phyloP scores from a whole-genome alignment of 2,888 invertebrate genomes.

The Noctua pronuba region DNA sequence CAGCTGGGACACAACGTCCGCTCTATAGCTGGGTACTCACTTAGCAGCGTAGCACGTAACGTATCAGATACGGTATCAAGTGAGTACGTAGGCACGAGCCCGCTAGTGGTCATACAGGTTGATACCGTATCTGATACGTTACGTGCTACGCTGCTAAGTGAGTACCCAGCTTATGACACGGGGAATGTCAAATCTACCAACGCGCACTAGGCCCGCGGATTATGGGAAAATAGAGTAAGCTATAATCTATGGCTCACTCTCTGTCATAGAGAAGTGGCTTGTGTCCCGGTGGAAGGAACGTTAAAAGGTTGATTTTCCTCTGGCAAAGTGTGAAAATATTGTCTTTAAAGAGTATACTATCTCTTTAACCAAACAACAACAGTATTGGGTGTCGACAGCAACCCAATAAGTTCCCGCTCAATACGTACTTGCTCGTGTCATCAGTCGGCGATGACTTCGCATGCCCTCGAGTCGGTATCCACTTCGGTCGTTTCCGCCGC shows the following conservation, averaged over 20 bases:
- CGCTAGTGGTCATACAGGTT: no score
- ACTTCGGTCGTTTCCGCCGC: slow-evolving; percentile 57
- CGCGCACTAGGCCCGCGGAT: neutral
- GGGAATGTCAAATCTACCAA: neutral
- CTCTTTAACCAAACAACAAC: slow-evolving; percentile 45
- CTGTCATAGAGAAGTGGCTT: neutral
- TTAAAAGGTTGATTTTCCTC: neutral
- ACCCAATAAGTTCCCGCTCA: slow-evolving; percentile 1
- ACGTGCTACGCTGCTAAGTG: no score
- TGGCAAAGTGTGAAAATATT: neutral
- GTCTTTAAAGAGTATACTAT: slow-evolving; percentile 41
- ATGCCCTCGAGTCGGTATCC: slow-evolving; percentile 53
- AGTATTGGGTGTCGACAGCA: slow-evolving; percentile 13
- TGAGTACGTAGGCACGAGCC: no score
- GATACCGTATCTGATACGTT: no score
- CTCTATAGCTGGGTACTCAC: no score
- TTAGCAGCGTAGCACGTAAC: no score
- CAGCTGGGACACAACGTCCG: neutral
- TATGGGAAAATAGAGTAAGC: neutral
- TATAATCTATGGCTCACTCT: neutral
- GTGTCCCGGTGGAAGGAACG: neutral
- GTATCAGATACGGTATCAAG: no score
- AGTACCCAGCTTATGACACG: no score
- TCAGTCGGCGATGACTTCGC: slow-evolving; percentile 80
- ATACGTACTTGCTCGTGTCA: slow-evolving; percentile 48